phyloP scores from a whole-genome alignment of 1,140 invertebrate genomes.

The Coptotermes formosanus region DNA sequence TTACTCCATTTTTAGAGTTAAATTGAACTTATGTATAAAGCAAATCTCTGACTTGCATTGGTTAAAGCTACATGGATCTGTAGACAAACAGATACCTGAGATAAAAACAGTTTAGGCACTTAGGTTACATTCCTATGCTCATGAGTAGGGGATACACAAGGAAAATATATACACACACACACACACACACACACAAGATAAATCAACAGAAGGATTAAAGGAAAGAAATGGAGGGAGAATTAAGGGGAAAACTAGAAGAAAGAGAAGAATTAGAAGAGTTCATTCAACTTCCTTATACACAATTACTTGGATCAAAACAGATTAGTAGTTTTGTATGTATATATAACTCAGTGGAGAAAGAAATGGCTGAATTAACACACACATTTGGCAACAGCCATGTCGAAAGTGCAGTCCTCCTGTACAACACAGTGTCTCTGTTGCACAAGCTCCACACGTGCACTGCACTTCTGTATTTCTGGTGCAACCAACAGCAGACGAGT shows the following conservation, averaged over 20 bases:
- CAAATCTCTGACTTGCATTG: too few relatives aligned
- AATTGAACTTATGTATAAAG: too few relatives aligned
- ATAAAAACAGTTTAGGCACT: too few relatives aligned
- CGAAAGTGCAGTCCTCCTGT: conserved; percentile 64
- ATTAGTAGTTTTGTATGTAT: background rate
- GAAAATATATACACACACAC: too few relatives aligned
- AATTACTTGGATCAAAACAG: too few relatives aligned
- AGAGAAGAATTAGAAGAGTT: background rate
- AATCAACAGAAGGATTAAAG: background rate
- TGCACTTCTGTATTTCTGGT: conserved; percentile 59
- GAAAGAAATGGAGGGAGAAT: background rate
- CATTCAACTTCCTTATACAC: too few relatives aligned
- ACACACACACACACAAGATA: too few relatives aligned
- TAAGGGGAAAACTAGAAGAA: background rate
- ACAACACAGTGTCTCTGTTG: conserved; percentile 65
- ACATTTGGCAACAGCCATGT: conserved; percentile 73
- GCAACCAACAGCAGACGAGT: conserved; percentile 66
- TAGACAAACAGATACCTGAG: too few relatives aligned
- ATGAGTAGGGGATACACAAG: too few relatives aligned
- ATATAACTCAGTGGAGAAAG: background rate
- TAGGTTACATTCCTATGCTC: too few relatives aligned
- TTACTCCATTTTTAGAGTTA: too few relatives aligned
- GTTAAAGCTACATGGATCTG: too few relatives aligned
- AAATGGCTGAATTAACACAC: conserved; percentile 25
- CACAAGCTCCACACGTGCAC: conserved; percentile 57